These are phyloP conservation scores for Listrodromus nycthemerus DNA, from an alignment of 2,888 invertebrate genomes.

Conservation along the genomic window DNA sequence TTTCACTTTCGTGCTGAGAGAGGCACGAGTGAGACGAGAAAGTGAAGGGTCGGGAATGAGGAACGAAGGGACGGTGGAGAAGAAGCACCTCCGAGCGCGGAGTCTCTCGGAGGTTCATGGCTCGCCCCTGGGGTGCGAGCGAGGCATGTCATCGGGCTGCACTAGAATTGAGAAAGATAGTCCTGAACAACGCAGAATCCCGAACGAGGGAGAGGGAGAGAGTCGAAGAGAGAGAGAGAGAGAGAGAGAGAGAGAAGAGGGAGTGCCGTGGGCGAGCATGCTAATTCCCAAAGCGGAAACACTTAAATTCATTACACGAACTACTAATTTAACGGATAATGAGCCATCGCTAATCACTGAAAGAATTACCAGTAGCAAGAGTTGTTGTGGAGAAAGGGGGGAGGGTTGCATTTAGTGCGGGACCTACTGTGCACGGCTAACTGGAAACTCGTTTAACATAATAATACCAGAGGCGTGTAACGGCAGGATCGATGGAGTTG, in stretches of 20 bases:
- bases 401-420: constrained; percentile 51
- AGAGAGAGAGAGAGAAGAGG: constrained; percentile 11
- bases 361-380: constrained; percentile 73
- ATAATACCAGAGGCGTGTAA: constrained; percentile 20
- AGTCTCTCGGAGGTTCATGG: constrained; percentile 26
- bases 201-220: constrained; percentile 14
- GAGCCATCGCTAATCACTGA: constrained; percentile 79
- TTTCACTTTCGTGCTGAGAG: constrained; percentile 65
- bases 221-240: too few relatives aligned
- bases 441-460: constrained; percentile 53
- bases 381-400: background rate
- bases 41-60: constrained; percentile 21
- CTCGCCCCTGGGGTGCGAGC: constrained; percentile 28
- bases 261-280: constrained; percentile 77
- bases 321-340: constrained; percentile 80
- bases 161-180: constrained; percentile 63
- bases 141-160: constrained; percentile 49
- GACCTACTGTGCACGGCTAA: constrained; percentile 29
- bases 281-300: constrained; percentile 78
- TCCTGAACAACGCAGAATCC: constrained; percentile 18
- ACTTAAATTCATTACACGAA: constrained; percentile 81
- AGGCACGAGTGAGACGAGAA: constrained; percentile 48
- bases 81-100: constrained; percentile 46
- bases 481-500: constrained; percentile 34
- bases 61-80: constrained; percentile 65